phyloP scores from a whole-genome alignment of 2,113 vertebrate species.

The Eonycteris spelaea region DNA sequence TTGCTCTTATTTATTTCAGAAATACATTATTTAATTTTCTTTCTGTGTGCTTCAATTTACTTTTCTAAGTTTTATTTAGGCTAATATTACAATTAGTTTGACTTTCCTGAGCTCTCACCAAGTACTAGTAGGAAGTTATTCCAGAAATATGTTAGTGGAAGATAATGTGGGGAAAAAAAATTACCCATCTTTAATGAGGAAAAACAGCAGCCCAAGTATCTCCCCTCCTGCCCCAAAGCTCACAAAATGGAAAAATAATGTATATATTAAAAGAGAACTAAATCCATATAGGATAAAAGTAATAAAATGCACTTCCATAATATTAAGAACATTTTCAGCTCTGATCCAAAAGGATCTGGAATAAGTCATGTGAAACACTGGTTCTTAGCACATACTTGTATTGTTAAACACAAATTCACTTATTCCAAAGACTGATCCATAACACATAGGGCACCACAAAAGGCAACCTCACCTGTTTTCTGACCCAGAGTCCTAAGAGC shows the following conservation, averaged over 20 bases:
- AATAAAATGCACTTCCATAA: not conserved
- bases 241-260: not conserved
- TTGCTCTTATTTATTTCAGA: not conserved
- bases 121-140: not conserved
- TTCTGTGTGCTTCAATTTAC: not conserved
- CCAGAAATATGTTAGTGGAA: constrained; percentile 13
- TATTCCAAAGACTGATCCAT: not conserved
- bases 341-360: not conserved
- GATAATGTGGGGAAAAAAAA: not conserved
- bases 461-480: not conserved
- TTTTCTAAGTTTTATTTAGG: not conserved
- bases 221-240: not conserved
- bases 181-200: not conserved
- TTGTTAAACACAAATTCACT: not conserved
- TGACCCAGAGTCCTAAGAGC: not conserved
- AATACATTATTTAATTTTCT: not conserved
- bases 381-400: not conserved
- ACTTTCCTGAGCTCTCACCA: constrained; percentile 12
- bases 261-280: not conserved
- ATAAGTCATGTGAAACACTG: not conserved
- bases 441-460: not conserved
- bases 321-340: not conserved
- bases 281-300: not conserved
- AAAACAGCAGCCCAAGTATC: not conserved
- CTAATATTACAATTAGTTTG: constrained; percentile 18